Percentiles rank a stretch among this genome's conserved stretches.
Evolutionary conservation across 1,140 invertebrate genomes (phyloP).

Genomic region (Melitaea cinxia): DNA sequence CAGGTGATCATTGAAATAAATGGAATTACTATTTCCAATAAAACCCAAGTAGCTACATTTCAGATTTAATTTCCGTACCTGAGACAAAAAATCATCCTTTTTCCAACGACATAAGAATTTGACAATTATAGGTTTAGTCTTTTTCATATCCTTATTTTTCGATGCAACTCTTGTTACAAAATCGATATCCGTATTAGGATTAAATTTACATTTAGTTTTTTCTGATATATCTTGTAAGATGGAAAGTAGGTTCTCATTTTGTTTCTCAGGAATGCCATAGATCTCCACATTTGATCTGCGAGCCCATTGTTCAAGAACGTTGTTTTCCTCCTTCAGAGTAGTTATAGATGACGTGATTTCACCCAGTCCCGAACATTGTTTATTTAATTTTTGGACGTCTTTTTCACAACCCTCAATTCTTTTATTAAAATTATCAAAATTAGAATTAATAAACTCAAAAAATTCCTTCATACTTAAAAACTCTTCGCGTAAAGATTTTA

Average conservation of each 20-base stretch:
- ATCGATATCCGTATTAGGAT: background rate
- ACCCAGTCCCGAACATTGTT: too few species aligned
- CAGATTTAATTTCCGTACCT: constrained; percentile 1
- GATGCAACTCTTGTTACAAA: constrained; percentile 3
- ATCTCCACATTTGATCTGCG: background rate
- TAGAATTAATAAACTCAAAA: too few species aligned
- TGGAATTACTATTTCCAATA: background rate
- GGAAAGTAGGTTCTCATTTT: background rate
- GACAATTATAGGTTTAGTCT: background rate
- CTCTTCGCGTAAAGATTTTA: too few species aligned
- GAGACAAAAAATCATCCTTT: background rate
- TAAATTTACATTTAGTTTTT: background rate
- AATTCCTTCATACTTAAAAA: too few species aligned
- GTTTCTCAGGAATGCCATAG: background rate
- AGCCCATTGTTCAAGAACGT: too few species aligned
- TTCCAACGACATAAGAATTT: constrained; percentile 1
- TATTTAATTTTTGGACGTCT: too few species aligned
- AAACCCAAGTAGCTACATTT: background rate
- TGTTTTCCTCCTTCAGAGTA: constrained; percentile 1
- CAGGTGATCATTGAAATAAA: constrained; percentile 6
- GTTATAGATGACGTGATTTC: too few species aligned
- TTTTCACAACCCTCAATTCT: too few species aligned
- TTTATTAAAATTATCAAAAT: too few species aligned
- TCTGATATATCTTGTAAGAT: background rate
- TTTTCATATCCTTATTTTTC: background rate